Evolutionary conservation across 2,113 vertebrate genomes (phyloP), one percentile per base, ranked within the genome.

Genomic region (Meriones unguiculatus): DNA sequence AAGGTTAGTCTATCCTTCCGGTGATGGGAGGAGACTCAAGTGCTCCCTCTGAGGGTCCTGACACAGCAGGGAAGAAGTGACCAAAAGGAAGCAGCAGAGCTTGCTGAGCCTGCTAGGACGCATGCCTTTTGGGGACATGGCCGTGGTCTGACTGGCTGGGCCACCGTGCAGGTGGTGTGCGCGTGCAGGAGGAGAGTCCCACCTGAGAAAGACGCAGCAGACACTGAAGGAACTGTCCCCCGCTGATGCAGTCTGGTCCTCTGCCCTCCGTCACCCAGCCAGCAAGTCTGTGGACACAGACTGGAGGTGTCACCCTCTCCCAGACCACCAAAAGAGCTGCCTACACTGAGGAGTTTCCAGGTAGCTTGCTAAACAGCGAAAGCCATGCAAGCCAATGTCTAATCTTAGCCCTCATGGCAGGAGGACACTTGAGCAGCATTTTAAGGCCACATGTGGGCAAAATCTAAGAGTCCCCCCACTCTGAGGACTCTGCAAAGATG

Each of bases 221-320:
- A 0, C 13, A 87, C 7, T 9, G n/a, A 18, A 62, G 84, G 77
- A 62, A 28, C 86, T 62, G 82, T 0, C 20, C 7, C 28, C 7
- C 7, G 69, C 5, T 14, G 7, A 67, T 0, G 5, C 78, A 32
- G 0, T 52, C 18, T 1, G 75, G 67, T 4, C 75, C 30, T 41
- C 15, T 28, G 13, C 8, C 30, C 24, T 30, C 25, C n/a, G 46
- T 12, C 24, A 52, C 20, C 64, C 32, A 32, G 30, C 41, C 75
- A 11, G 73, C 4, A 0, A 25, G 20, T 7, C 52, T 10, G 41
- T 7, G 15, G 35, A 69, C 0, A 13, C 57, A 67, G 5, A 38
- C 54, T 52, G 17, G 25, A 0, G 46, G 17, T 25, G 57, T 20
- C 46, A 81, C 5, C 17, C 28, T 13, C 41, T 4, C 54, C 7